These are phyloP conservation scores for Limnephilus rhombicus DNA, from an alignment of 2,888 invertebrate genomes.

Conservation along the genomic window DNA sequence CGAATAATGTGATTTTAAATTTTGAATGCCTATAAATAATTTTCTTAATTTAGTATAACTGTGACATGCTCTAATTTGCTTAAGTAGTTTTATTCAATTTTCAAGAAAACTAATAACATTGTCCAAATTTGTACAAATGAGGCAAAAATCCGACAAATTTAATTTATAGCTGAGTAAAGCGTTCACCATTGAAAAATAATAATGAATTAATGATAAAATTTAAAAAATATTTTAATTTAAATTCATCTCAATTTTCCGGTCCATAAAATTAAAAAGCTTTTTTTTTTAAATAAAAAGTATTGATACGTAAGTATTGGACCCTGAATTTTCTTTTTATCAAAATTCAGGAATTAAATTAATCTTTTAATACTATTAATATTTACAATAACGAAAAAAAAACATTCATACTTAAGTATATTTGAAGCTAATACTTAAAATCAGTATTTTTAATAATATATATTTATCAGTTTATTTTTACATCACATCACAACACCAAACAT, in stretches of 20 bases:
- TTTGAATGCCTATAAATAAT: constrained; percentile 22
- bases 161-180: background rate
- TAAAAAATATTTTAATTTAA: too few species aligned
- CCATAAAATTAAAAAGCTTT: background rate
- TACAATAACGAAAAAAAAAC: background rate
- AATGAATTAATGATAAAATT: background rate
- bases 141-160: background rate
- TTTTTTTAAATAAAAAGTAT: background rate
- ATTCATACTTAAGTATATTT: background rate
- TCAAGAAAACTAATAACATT: background rate
- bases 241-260: background rate
- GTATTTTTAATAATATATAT: background rate
- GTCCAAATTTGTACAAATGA: background rate
- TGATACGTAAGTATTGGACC: background rate
- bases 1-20: constrained; percentile 30
- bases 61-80: background rate
- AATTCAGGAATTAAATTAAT: background rate
- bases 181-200: background rate
- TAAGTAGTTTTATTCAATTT: background rate
- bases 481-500: constrained; percentile 44
- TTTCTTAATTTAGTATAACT: background rate
- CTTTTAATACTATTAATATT: background rate
- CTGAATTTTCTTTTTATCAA: background rate
- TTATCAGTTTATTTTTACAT: background rate
- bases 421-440: background rate